Evolutionary conservation across 2,888 invertebrate genomes (phyloP).

Genomic region (Aporophyla nigra): DNA sequence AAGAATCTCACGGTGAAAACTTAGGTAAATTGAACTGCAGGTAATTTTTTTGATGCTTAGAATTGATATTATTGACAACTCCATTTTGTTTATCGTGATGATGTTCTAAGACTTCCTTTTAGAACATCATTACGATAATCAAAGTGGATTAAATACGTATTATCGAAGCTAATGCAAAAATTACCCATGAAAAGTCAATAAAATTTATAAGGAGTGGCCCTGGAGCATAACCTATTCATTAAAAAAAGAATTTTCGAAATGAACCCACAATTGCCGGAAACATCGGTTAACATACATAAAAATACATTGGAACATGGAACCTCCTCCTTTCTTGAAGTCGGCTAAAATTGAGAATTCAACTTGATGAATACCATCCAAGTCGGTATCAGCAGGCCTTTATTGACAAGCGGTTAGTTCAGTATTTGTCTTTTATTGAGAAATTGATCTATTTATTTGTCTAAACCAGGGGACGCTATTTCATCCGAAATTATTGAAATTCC

Average conservation of each 20-base stretch:
- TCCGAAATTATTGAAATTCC: constrained; percentile 1
- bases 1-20: background rate
- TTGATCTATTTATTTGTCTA: constrained; percentile 8
- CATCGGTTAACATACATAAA: no score
- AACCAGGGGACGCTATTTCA: background rate
- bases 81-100: background rate
- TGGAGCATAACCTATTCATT: no score
- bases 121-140: no score
- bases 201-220: no score
- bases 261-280: no score
- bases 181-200: no score
- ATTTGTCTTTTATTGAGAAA: constrained; percentile 9
- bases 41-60: background rate
- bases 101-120: no score
- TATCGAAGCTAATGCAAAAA: no score
- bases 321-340: no score
- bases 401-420: background rate
- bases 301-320: no score
- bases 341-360: background rate
- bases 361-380: background rate
- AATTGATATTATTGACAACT: background rate
- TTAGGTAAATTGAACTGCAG: background rate
- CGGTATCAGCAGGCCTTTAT: constrained; percentile 1
- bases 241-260: no score
- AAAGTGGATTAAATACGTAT: no score